Percentiles rank a stretch among this genome's conserved stretches.
These are phyloP conservation scores for Globicephala melas DNA, from an alignment of 2,113 vertebrate species.

Conservation along the genomic window DNA sequence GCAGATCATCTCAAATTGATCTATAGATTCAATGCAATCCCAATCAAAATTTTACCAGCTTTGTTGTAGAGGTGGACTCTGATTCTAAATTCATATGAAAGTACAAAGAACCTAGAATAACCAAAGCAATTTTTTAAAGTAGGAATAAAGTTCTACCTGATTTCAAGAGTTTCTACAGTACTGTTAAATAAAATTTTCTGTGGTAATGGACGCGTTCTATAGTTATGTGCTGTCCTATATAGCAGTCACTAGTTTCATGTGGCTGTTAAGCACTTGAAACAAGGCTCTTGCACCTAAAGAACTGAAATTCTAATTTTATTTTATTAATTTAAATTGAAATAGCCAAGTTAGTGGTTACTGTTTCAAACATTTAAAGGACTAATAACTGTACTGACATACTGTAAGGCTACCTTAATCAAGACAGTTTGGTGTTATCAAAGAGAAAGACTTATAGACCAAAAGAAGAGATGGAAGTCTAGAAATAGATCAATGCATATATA, in stretches of 20 bases:
- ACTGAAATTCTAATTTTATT: not conserved
- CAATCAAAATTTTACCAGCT: not conserved
- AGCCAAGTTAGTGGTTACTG: not conserved
- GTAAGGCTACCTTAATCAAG: not conserved
- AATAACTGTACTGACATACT: not conserved
- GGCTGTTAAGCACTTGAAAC: not conserved
- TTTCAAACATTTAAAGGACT: not conserved
- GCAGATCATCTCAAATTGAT: not conserved
- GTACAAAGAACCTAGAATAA: not conserved
- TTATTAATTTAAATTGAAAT: not conserved
- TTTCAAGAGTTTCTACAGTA: not conserved
- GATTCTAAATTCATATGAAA: not conserved
- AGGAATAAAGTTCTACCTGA: not conserved
- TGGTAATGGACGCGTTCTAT: not conserved
- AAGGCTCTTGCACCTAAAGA: not conserved
- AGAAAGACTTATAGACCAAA: not conserved
- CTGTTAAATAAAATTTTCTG: not conserved
- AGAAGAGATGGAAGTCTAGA: not conserved
- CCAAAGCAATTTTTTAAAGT: not conserved
- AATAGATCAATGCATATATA: not conserved
- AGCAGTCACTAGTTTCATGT: not conserved
- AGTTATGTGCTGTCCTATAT: not conserved
- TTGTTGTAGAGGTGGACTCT: not conserved
- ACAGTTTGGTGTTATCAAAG: not conserved
- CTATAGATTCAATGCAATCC: not conserved